A percentile compares a stretch with the other conserved stretches of the same genome.
These are phyloP conservation scores for Phortica okadai DNA, from an alignment of 2,888 invertebrate species.

Conservation along the genomic window DNA sequence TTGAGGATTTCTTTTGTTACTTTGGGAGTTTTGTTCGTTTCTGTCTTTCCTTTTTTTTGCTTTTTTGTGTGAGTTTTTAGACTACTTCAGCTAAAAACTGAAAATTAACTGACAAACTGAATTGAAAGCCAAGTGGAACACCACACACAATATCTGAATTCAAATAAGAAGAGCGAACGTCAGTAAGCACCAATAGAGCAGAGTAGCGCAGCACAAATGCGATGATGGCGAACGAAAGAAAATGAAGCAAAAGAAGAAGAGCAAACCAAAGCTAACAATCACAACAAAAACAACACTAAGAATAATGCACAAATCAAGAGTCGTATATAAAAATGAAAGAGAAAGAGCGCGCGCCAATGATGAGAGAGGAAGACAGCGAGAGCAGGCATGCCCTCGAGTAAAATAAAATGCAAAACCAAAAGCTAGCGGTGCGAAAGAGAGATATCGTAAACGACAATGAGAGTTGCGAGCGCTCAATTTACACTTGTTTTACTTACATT, in stretches of 20 bases:
- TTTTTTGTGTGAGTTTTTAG: conserved; percentile 55
- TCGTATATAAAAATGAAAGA: conserved; percentile 38
- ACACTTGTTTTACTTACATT: too few species aligned
- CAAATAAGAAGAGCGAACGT: conserved; percentile 52
- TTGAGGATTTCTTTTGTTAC: not conserved
- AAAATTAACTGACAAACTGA: conserved; percentile 63
- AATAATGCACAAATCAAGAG: conserved; percentile 37
- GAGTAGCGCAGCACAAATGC: conserved; percentile 9
- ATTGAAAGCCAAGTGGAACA: conserved; percentile 41
- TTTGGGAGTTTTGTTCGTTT: conserved; percentile 30
- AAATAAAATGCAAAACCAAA: conserved; percentile 18
- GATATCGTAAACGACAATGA: not conserved
- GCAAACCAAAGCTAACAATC: conserved; percentile 6
- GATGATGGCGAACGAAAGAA: not conserved
- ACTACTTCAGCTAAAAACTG: conserved; percentile 68
- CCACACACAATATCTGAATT: conserved; percentile 55
- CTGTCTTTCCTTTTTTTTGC: conserved; percentile 43
- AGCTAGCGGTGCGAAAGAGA: conserved; percentile 10
- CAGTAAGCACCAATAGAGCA: conserved; percentile 35
- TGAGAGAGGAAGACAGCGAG: conserved; percentile 32
- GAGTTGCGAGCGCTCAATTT: conserved; percentile 8
- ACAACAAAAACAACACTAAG: conserved; percentile 30
- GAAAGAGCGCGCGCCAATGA: conserved; percentile 40
- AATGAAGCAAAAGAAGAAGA: not conserved
- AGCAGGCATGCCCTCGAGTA: conserved; percentile 32